These are phyloP conservation scores for Macaria liturata DNA, from an alignment of 2,888 invertebrate species.

Conservation along the genomic window DNA sequence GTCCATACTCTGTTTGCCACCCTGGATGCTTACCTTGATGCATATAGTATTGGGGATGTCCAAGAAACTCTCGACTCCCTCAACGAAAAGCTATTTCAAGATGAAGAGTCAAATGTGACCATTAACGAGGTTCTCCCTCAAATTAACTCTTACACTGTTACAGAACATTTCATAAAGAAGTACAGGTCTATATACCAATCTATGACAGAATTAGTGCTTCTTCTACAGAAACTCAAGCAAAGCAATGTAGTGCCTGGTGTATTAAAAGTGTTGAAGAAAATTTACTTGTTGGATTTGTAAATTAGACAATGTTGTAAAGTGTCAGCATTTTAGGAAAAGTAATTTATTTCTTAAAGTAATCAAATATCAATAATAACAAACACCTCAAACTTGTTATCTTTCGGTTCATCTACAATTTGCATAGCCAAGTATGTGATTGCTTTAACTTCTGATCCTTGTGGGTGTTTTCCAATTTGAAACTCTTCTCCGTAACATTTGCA, in stretches of 20 bases:
- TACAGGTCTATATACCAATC: constrained; percentile 57
- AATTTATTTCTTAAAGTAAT: constrained; percentile 10
- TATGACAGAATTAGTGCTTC: constrained; percentile 50
- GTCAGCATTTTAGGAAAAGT: background rate
- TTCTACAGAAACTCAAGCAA: constrained; percentile 45
- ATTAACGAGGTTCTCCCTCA: constrained; percentile 31
- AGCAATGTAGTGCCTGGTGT: constrained; percentile 43
- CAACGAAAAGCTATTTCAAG: constrained; percentile 48
- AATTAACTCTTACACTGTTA: constrained; percentile 50
- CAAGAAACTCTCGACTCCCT: constrained; percentile 57
- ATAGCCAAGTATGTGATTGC: constrained; percentile 99
- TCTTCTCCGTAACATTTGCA: constrained; percentile 96
- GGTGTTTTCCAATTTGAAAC: constrained; percentile 95
- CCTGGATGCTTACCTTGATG: constrained; percentile 64
- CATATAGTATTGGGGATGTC: constrained; percentile 58
- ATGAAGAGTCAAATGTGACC: constrained; percentile 19
- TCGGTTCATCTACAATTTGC: constrained; percentile 92
- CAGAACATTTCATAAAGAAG: constrained; percentile 60
- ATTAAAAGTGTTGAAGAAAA: constrained; percentile 56
- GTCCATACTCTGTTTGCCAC: constrained; percentile 58
- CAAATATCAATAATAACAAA: constrained; percentile 99
- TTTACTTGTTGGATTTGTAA: constrained; percentile 44
- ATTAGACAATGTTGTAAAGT: background rate
- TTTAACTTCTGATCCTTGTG: constrained; percentile 99
- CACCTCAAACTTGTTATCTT: constrained; percentile 90